Evolutionary conservation across 2,888 invertebrate genomes (phyloP), one percentile per base, ranked within the genome.

Genomic region (Callyntrura sp.): DNA sequence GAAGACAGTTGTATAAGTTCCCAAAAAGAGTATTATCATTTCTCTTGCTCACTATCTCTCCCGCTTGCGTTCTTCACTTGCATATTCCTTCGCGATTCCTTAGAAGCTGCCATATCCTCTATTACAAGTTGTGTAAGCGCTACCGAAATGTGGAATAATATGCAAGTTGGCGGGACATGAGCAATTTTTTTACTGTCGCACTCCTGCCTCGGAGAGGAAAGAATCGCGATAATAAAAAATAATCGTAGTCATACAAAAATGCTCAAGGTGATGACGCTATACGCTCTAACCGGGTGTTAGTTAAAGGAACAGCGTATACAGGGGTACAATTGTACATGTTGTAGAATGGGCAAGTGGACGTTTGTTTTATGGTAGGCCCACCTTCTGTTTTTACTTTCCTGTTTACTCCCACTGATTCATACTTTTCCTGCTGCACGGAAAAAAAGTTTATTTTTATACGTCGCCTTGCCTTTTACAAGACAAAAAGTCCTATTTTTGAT

Each of bases 1-100:
- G 62, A n/a, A 55, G 55, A 51, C 78, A 78, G 78, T 73, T 73
- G 73, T 78, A 28, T 78, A 78, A 14, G 51, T 51, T 78, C 55
- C 55, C 51, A 35, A 78, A 55, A 12, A 14, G 51, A 78, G 76
- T 76, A 25, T 76, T 25, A 76, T 35, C 78, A 78, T 45, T 20
- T 43, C 5, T 45, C n/a, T 35, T 28, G 28, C 12, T 35, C 25
- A n/a, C n/a, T n/a, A n/a, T n/a, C n/a, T n/a, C n/a, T n/a, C n/a
- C n/a, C n/a, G n/a, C 65, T 12, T 28, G 28, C 9, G 11, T 35
- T 35, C 68, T n/a, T 62, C n/a, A 35, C 17, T n/a, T n/a, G n/a
- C 11, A 6, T 12, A 6, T 48, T 12, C 11, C 11, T 4, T 57
- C 4, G 65, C 28, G 9, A n/a, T 65, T 28, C 65, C n/a, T 62